Evolutionary conservation across 2,888 invertebrate genomes (phyloP).

Genomic region (Epistrophe eligans): DNA sequence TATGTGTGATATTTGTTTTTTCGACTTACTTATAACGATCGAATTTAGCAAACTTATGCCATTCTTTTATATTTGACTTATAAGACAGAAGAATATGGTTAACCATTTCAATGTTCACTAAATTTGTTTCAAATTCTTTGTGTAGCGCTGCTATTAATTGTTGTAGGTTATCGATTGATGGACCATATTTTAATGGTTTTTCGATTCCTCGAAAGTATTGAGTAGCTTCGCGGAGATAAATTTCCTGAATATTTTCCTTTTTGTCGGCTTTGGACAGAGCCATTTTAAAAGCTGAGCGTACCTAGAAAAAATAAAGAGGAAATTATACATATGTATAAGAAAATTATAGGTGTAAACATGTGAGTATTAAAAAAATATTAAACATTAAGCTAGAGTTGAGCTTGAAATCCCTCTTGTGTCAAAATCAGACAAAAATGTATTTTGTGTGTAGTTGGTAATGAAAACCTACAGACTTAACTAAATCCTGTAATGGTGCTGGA

Average conservation of each 20-base stretch:
- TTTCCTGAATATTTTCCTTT: slow-evolving; percentile 81
- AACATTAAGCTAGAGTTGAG: too few species aligned
- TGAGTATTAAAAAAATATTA: too few species aligned
- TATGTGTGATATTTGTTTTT: neutral
- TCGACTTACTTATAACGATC: slow-evolving; percentile 91
- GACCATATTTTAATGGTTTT: slow-evolving; percentile 83
- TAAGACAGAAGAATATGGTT: slow-evolving; percentile 91
- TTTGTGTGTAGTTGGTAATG: too few species aligned
- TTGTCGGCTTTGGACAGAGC: slow-evolving; percentile 80
- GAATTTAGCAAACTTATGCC: slow-evolving; percentile 97
- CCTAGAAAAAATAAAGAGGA: slow-evolving; percentile 74
- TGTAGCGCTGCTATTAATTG: slow-evolving; percentile 89
- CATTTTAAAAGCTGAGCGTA: slow-evolving; percentile 81
- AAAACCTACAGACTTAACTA: too few species aligned
- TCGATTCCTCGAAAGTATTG: slow-evolving; percentile 82
- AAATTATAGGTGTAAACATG: neutral
- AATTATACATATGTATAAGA: neutral
- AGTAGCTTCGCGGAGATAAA: slow-evolving; percentile 82
- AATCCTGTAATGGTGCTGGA: too few species aligned
- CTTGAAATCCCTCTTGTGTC: too few species aligned
- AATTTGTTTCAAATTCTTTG: slow-evolving; percentile 90
- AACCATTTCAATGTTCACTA: slow-evolving; percentile 96
- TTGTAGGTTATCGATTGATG: slow-evolving; percentile 84
- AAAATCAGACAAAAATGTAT: too few species aligned
- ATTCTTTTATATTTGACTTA: slow-evolving; percentile 94